Percentiles rank a stretch among this genome's conserved stretches.
Conservation (phyloP, 2,113 vertebrate species). For the Salminus brasiliensis region DNA sequence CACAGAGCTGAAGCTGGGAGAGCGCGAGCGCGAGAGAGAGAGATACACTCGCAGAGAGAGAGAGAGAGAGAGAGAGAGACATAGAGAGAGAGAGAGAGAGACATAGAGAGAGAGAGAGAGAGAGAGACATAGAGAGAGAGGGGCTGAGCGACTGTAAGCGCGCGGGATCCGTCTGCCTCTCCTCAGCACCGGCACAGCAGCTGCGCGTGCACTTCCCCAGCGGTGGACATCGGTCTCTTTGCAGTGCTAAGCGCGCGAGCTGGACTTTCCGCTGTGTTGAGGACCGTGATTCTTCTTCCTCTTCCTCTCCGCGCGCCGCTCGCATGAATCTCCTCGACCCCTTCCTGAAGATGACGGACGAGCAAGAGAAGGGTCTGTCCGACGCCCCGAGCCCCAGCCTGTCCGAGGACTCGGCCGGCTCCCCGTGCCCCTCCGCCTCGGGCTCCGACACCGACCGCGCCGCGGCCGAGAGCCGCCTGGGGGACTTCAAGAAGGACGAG, state of each 20-base stretch:
- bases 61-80: not conserved
- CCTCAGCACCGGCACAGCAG: too few species aligned
- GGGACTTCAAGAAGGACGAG: conserved; percentile 92
- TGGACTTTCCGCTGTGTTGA: too few species aligned
- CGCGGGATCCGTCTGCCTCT: too few species aligned
- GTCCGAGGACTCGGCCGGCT: conserved; percentile 94
- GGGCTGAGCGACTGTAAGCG: too few species aligned
- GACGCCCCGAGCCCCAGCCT: conserved; percentile 94
- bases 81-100: too few species aligned
- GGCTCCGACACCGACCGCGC: conserved; percentile 96
- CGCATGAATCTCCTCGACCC: conserved; percentile 98
- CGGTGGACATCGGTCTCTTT: too few species aligned
- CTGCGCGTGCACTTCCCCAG: too few species aligned
- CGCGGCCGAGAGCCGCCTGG: conserved; percentile 84
- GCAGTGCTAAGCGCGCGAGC: too few species aligned
- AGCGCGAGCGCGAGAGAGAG: too few species aligned
- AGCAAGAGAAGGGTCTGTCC: conserved; percentile 96
- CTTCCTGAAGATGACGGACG: conserved; percentile 98
- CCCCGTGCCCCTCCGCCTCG: conserved; percentile 90
- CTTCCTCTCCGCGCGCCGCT: conserved; percentile 56
- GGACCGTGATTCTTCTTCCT: conserved; percentile 55
- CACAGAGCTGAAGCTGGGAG: not conserved
- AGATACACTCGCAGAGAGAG: not conserved
- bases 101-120: too few species aligned
- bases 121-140: too few species aligned